These are phyloP conservation scores for Zaprionus africanus DNA, from an alignment of 1,140 invertebrate genomes.

Conservation along the genomic window DNA sequence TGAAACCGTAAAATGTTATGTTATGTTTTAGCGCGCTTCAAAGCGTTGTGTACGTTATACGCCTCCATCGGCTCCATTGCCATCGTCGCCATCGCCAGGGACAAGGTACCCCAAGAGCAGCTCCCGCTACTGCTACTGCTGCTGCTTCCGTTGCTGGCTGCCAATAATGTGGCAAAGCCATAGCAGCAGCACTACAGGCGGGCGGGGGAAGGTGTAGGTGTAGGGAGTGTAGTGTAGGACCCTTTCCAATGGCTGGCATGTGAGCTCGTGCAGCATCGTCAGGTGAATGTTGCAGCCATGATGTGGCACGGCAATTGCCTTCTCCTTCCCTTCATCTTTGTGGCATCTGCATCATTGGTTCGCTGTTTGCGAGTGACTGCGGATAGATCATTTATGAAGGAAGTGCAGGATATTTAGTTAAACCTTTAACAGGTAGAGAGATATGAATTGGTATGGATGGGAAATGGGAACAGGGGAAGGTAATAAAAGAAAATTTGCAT, in stretches of 20 bases:
- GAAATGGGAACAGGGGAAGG: no score
- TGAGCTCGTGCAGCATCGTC: neutral
- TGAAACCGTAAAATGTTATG: slow-evolving; percentile 82
- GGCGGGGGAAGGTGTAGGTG: neutral
- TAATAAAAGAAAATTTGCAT: no score
- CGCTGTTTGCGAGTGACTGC: slow-evolving; percentile 11
- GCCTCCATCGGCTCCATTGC: slow-evolving; percentile 1
- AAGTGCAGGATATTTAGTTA: neutral
- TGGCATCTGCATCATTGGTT: slow-evolving; percentile 5
- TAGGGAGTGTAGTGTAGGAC: neutral
- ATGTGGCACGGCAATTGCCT: neutral
- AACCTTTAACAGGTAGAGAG: neutral
- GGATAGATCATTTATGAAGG: neutral
- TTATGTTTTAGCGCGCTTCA: slow-evolving; percentile 78
- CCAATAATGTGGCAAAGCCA: slow-evolving; percentile 53
- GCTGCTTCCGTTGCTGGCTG: slow-evolving; percentile 48
- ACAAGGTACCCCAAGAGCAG: slow-evolving; percentile 10
- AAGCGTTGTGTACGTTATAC: slow-evolving; percentile 47
- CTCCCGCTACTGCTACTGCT: slow-evolving; percentile 18
- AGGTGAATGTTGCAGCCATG: slow-evolving; percentile 22
- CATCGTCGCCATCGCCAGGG: slow-evolving; percentile 10
- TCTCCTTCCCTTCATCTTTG: neutral
- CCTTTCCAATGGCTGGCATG: neutral
- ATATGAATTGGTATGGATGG: neutral
- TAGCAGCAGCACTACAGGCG: slow-evolving; percentile 5